Base-by-base conservation (phyloP, 2,113 vertebrate genomes). In the Zootoca vivipara region DNA sequence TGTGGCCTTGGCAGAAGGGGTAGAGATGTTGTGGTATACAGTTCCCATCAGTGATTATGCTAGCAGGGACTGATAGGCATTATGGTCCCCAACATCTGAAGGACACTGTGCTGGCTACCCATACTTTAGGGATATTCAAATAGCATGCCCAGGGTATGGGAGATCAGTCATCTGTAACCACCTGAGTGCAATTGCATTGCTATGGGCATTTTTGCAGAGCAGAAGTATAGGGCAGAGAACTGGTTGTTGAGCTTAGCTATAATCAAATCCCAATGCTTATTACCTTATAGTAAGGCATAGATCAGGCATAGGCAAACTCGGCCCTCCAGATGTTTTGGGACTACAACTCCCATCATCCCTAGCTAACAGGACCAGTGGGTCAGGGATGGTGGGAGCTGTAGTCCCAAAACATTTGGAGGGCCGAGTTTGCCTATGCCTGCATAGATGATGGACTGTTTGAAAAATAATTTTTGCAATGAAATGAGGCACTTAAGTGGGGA, bases 381-480 rank as follows among this genome's bases (percentile, higher is more conserved):
- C 10, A 52, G 46, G 46, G 46, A 52, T 52, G 46, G 10, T 46
- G 46, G 46, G 9, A 10, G 46, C 2, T 46, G 46, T 10, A 46
- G 9, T 46, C 46, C 46, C 1, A 52, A 46, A 52, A 52, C 46
- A 52, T 52, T 52, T 52, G 46, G 46, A 52, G 46, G 46, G 46
- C 0, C 10, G 0, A 52, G 46, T 52, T 52, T 52, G 46, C 46
- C 46, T 52, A 52, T 52, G 46, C 10, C 46, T 52, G 46, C 46
- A 52, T 62, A 62, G 58, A 20, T 92, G 92, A 90, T 94, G 94
- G 93, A 89, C 90, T 95, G 91, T 93, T 90, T 88, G 84, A 83
- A 90, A 86, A 91, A 92, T 85, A 52, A 22, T 52, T 90, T 77
- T 86, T 92, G 91, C 91, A 89, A 93, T 96, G 93, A 92, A 91